These are phyloP conservation scores for Liodrosophila aerea DNA, from an alignment of 2,888 invertebrate genomes.

Conservation along the genomic window DNA sequence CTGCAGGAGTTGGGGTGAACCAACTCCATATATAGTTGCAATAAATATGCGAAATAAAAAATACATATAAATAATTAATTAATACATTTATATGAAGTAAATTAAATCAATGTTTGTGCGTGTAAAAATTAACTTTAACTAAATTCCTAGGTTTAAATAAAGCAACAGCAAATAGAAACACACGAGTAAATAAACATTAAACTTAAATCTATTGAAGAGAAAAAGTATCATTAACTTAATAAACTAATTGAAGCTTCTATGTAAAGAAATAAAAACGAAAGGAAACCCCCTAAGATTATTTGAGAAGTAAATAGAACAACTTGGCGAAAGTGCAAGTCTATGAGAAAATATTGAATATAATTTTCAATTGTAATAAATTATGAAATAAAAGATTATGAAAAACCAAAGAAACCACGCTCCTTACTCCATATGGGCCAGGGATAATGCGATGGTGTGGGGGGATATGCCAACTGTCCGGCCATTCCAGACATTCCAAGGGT, in stretches of 20 bases:
- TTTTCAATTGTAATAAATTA: conserved; percentile 82
- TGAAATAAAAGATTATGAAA: conserved; percentile 78
- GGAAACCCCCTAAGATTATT: conserved; percentile 46
- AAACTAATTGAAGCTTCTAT: conserved; percentile 77
- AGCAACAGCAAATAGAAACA: conserved; percentile 28
- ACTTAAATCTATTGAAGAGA: conserved; percentile 61
- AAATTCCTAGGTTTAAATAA: conserved; percentile 70
- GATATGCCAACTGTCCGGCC: conserved; percentile 8
- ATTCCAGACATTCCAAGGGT: conserved; percentile 20
- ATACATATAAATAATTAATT: conserved; percentile 24
- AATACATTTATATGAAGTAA: conserved; percentile 73
- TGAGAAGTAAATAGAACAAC: conserved; percentile 40
- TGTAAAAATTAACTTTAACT: conserved; percentile 77
- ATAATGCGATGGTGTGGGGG: no score
- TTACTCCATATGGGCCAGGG: no score
- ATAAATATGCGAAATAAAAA: conserved; percentile 37
- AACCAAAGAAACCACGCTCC: conserved; percentile 40
- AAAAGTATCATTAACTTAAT: conserved; percentile 75
- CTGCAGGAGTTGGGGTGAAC: conserved; percentile 36
- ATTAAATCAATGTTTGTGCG: conserved; percentile 78
- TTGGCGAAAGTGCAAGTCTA: conserved; percentile 28
- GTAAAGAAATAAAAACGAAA: conserved; percentile 71
- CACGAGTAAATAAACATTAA: conserved; percentile 45
- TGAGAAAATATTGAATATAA: conserved; percentile 72
- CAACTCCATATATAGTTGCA: conserved; percentile 46